phyloP scores from a whole-genome alignment of 2,888 invertebrate species.

The Calliphora vomitoria region DNA sequence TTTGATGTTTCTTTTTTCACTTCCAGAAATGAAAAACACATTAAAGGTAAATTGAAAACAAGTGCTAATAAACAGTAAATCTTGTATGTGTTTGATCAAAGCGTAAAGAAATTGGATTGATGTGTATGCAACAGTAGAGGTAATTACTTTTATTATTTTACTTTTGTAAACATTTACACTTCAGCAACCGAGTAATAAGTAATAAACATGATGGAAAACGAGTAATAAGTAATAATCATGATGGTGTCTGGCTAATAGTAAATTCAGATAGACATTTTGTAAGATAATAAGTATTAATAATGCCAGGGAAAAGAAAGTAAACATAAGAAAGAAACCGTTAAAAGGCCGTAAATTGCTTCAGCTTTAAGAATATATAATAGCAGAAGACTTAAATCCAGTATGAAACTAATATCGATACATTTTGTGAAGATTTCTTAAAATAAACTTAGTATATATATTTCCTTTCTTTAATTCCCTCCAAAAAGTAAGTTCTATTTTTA shows the following conservation, averaged over 20 bases:
- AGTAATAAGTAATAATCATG: no score
- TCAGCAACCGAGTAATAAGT: not conserved
- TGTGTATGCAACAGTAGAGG: not conserved
- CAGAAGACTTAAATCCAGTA: no score
- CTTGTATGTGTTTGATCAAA: not conserved
- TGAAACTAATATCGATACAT: not conserved
- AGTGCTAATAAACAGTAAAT: not conserved
- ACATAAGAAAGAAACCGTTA: no score
- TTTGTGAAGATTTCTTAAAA: not conserved
- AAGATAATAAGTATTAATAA: not conserved
- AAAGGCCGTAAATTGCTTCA: no score
- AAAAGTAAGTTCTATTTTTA: conserved; percentile 5
- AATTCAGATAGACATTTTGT: not conserved
- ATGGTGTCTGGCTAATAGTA: not conserved
- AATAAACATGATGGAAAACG: not conserved
- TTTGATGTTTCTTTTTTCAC: conserved; percentile 11
- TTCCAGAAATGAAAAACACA: not conserved
- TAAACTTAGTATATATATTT: not conserved
- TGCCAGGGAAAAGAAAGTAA: not conserved
- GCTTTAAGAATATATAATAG: no score
- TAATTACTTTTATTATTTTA: not conserved
- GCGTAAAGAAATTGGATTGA: not conserved
- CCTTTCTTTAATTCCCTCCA: no score
- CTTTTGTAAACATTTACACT: not conserved
- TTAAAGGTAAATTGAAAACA: not conserved